These are phyloP conservation scores for Caenorhabditis remanei DNA, from an alignment of 1,140 invertebrate species.

Conservation along the genomic window DNA sequence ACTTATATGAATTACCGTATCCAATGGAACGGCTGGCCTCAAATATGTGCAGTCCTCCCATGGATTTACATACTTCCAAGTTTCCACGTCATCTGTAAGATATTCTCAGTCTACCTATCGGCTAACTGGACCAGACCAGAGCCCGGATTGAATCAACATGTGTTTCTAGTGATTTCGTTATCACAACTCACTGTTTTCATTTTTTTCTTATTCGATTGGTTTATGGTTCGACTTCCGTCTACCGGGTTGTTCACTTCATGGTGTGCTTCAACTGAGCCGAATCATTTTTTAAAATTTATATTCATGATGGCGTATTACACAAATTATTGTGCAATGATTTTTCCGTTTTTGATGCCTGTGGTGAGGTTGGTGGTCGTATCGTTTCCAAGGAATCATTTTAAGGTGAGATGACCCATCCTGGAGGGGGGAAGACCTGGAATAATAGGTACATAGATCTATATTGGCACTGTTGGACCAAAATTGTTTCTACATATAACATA, in stretches of 20 bases:
- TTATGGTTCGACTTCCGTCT: neutral
- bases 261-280: constrained; percentile 8
- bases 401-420: neutral
- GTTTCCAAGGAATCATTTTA: constrained; percentile 24
- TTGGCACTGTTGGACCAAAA: no score
- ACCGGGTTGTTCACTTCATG: constrained; percentile 27
- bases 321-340: constrained; percentile 28
- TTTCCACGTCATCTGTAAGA: constrained; percentile 30
- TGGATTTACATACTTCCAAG: constrained; percentile 24
- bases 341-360: constrained; percentile 19
- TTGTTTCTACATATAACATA: no score
- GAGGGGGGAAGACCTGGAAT: no score
- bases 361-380: neutral
- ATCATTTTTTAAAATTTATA: constrained; percentile 3
- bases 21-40: neutral
- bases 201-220: neutral
- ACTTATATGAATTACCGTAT: constrained; percentile 7
- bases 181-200: constrained; percentile 30
- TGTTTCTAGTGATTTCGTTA: constrained; percentile 20
- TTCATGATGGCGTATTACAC: constrained; percentile 17
- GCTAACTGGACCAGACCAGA: neutral
- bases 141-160: constrained; percentile 11
- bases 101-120: neutral
- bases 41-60: neutral
- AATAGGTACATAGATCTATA: no score